phyloP scores from a whole-genome alignment of 1,140 invertebrate species.

The Planococcus citri region DNA sequence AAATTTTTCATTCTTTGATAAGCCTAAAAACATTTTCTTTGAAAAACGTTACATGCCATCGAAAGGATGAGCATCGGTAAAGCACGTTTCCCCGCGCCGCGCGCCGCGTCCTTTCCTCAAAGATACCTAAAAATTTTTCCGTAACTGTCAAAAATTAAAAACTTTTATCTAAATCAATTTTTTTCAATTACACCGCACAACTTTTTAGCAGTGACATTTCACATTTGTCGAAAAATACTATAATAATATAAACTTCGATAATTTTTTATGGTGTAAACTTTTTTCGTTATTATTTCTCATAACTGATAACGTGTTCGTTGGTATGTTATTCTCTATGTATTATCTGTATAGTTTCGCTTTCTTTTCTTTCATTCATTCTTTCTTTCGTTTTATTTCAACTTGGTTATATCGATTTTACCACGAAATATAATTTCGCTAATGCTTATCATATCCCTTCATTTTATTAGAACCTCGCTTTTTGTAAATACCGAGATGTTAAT shows the following conservation, averaged over 20 bases:
- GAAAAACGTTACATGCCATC: neutral
- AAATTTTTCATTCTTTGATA: slow-evolving; percentile 6
- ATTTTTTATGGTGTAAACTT: neutral
- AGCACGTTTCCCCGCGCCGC: no score
- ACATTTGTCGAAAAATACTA: no score
- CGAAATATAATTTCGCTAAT: no score
- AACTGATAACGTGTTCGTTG: neutral
- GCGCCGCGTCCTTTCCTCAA: neutral
- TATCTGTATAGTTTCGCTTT: no score
- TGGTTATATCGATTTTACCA: no score
- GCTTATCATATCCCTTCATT: no score
- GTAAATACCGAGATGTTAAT: no score
- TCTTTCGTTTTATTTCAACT: no score
- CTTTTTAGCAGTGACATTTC: neutral
- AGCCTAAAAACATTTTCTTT: neutral
- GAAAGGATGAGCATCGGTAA: neutral
- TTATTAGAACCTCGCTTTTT: no score
- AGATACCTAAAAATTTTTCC: neutral
- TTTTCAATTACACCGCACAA: neutral
- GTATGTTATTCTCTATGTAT: neutral
- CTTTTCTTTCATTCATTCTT: no score
- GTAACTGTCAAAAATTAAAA: neutral
- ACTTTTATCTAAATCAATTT: neutral
- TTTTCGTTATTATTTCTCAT: slow-evolving; percentile 1
- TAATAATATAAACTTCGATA: neutral